Base-by-base conservation (phyloP, 2,888 invertebrate species). In the Enchytraeus crypticus region DNA sequence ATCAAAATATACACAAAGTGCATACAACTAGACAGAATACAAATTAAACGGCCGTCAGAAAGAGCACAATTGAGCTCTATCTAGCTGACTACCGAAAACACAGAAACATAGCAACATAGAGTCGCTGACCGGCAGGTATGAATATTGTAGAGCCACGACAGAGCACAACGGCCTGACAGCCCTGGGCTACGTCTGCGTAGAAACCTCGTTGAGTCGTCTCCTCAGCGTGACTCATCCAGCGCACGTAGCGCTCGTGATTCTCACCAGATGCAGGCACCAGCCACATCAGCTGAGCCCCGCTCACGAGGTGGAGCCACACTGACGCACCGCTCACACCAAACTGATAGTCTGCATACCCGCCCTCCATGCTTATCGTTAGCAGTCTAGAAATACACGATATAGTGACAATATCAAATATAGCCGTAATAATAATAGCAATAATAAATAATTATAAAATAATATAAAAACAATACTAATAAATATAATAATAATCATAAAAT, bases 271-370 rank as follows among this genome's bases (percentile, higher is more conserved):
- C 98, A 1, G 96, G 96, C 63, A 97, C 95, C 56, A 85, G 72
- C 83, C 80, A 82, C 70, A 82, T 81, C 3, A 80, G 70, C 79
- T 80, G 38, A 33, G 38, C 38, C 11, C 38, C 38, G 11, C 38
- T 8, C 38, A 38, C 38, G 38, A 98, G 92, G 77, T 97, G 96
- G 78, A 97, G 97, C 97, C 97, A 97, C 0, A 97, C 96, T 0
- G 95, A 95, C 0, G 96, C 96, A 3, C 97, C 97, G 11, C 96
- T 96, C 77, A 97, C 96, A 79, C 97, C 96, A 62, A 97, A 91
- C 77, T 97, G 97, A 77, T 96, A 97, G 79, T 97, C 97, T 2
- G 97, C 97, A 80, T 92, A 97, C 77, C 8, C 38, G 38, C 38
- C 38, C 11, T 8, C 38, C 38, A 38, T 18, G 11, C 8, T 38